phyloP scores from a whole-genome alignment of 2,113 vertebrate species.

The Lepidiolamprologus cunningtoni region DNA sequence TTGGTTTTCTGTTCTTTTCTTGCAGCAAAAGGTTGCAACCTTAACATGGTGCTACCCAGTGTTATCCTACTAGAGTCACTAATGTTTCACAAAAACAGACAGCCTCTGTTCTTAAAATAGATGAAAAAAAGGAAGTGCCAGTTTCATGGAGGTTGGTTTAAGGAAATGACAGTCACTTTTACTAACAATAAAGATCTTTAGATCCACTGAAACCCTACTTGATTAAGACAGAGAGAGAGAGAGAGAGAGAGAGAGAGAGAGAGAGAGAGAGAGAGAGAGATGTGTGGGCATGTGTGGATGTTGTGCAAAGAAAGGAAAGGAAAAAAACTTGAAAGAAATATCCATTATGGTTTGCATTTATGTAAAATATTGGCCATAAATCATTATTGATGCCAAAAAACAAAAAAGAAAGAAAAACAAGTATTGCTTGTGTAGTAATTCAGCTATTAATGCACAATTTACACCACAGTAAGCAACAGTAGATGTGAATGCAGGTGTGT shows the following conservation, averaged over 20 bases:
- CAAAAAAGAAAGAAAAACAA: neutral
- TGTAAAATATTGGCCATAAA: neutral
- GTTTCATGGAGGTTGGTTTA: neutral
- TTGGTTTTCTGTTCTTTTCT: neutral
- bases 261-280: neutral
- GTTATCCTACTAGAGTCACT: neutral
- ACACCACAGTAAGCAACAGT: neutral
- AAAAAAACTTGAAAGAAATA: neutral
- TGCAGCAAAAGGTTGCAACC: neutral
- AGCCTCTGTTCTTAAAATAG: neutral
- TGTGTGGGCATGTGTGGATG: neutral
- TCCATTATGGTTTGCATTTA: neutral
- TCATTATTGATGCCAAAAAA: neutral
- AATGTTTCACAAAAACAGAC: neutral
- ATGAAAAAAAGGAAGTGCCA: neutral
- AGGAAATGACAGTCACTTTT: neutral
- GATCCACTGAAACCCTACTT: neutral
- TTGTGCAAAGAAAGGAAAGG: neutral
- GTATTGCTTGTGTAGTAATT: neutral
- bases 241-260: neutral
- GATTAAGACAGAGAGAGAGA: accelerated
- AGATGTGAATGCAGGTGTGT: neutral
- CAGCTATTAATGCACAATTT: neutral
- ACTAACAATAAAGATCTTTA: neutral
- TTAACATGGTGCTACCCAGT: neutral